These are phyloP conservation scores for Chironomus riparius DNA, from an alignment of 2,888 invertebrate genomes.

Conservation along the genomic window DNA sequence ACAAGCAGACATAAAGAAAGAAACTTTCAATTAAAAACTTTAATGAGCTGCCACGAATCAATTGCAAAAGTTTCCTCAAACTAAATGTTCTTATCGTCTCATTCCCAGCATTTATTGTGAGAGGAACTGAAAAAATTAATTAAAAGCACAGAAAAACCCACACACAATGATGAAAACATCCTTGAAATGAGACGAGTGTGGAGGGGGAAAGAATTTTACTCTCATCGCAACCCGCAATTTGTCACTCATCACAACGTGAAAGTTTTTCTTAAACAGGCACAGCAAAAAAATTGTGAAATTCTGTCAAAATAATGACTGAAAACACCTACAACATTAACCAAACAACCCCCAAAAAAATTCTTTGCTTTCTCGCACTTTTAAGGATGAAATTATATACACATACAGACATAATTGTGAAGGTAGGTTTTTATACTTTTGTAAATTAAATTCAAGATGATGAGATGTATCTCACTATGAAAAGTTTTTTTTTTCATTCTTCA, in stretches of 20 bases:
- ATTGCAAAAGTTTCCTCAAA: background rate
- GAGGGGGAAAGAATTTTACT: background rate
- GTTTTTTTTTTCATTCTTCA: background rate
- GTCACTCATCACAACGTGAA: conserved; percentile 15
- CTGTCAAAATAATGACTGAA: conserved; percentile 21
- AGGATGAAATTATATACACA: too few relatives aligned
- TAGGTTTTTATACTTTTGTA: too few relatives aligned
- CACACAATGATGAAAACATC: background rate
- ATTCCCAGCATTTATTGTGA: too few relatives aligned
- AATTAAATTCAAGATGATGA: too few relatives aligned
- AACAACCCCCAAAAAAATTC: background rate
- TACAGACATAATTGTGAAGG: too few relatives aligned
- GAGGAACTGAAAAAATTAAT: background rate
- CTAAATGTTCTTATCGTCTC: background rate
- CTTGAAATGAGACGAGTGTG: background rate
- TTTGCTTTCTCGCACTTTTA: background rate
- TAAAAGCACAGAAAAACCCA: background rate
- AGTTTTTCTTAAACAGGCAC: background rate
- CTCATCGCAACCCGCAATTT: conserved; percentile 15
- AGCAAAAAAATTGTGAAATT: background rate
- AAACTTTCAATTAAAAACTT: background rate
- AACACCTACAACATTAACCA: conserved; percentile 3
- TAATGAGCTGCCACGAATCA: background rate
- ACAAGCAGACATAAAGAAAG: background rate
- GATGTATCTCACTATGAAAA: background rate